These are phyloP conservation scores for Semibalanus balanoides DNA, from an alignment of 1,140 invertebrate species.

Conservation along the genomic window DNA sequence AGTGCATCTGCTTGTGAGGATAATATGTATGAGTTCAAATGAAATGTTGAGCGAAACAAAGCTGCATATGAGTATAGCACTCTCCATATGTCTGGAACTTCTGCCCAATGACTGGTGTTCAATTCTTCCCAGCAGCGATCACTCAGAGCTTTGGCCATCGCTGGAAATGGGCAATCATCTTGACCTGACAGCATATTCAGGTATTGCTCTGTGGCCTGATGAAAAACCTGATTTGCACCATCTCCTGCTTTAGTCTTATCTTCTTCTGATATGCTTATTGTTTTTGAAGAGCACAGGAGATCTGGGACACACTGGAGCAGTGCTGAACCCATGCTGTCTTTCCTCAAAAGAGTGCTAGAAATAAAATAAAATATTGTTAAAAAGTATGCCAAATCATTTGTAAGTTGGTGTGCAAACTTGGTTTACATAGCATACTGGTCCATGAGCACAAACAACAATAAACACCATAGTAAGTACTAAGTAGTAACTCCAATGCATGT, in stretches of 20 bases:
- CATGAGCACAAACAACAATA: too few relatives aligned
- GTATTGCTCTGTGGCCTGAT: background rate
- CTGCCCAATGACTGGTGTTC: conserved; percentile 72
- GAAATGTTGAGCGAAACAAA: conserved; percentile 28
- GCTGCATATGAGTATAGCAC: conserved; percentile 32
- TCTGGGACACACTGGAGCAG: background rate
- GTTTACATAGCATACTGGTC: too few relatives aligned
- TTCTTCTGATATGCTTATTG: background rate
- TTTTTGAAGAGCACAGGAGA: background rate
- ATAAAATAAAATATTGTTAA: too few relatives aligned
- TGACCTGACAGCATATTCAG: background rate
- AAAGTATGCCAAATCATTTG: too few relatives aligned
- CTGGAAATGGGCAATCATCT: background rate
- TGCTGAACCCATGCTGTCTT: background rate
- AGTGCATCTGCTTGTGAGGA: conserved; percentile 22
- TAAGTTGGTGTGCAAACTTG: too few relatives aligned
- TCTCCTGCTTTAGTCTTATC: background rate
- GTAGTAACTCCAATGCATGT: too few relatives aligned
- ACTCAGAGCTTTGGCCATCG: conserved; percentile 5
- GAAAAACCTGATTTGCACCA: background rate
- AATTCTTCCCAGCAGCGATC: conserved; percentile 49
- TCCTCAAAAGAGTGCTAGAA: background rate
- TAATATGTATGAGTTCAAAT: conserved; percentile 9
- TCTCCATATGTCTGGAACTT: conserved; percentile 43
- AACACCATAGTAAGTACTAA: too few relatives aligned